Conservation (phyloP, 2,888 invertebrate genomes). For the Tiphia femorata region DNA sequence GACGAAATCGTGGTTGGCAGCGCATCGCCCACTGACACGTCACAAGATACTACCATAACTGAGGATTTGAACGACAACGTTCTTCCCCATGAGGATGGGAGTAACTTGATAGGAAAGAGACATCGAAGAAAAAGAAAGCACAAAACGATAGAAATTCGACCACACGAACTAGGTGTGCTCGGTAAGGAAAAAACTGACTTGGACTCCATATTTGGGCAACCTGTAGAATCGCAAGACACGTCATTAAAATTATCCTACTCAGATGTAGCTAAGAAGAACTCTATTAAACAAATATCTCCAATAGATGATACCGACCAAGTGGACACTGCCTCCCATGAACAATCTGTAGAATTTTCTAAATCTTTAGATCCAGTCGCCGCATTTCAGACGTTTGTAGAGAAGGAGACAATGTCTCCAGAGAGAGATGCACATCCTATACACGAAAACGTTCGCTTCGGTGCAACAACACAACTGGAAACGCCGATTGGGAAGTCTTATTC, state of each 20-base stretch:
- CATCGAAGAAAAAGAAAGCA: conserved; percentile 45
- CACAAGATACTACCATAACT: conserved; percentile 34
- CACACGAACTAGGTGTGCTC: no score
- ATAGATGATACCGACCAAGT: neutral
- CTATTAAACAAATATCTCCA: conserved; percentile 17
- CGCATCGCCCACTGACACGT: conserved; percentile 35
- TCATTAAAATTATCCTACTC: conserved; percentile 50
- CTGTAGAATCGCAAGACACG: conserved; percentile 34
- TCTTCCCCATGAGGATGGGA: conserved; percentile 19
- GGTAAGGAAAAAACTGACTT: conserved; percentile 35
- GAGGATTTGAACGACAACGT: conserved; percentile 33
- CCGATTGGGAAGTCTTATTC: neutral
- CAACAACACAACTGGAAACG: neutral
- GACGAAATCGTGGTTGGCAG: conserved; percentile 32
- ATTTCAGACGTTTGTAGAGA: conserved; percentile 7
- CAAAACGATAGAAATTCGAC: conserved; percentile 43
- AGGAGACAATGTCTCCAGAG: neutral
- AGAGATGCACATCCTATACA: neutral
- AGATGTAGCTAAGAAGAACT: conserved; percentile 49
- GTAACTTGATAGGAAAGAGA: conserved; percentile 26
- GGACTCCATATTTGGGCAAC: conserved; percentile 43
- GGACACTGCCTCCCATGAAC: neutral
- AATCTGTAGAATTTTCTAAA: no score
- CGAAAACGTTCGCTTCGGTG: neutral
- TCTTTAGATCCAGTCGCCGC: neutral